Evolutionary conservation across 2,113 vertebrate genomes (phyloP).

Genomic region (Todiramphus chloris): DNA sequence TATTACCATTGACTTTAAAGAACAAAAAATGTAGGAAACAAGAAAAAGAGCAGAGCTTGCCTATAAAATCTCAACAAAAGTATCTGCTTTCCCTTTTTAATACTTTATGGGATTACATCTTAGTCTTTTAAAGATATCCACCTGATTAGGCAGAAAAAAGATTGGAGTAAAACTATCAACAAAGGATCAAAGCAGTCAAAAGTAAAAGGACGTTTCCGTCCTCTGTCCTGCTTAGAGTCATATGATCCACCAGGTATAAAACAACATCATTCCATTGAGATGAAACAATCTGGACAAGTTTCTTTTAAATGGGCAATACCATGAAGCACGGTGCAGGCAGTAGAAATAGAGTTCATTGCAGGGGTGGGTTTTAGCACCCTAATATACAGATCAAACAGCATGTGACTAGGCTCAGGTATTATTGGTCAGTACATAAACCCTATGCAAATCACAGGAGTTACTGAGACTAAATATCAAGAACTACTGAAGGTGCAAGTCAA

Average conservation of each 20-base stretch:
- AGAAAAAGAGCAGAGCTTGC: background rate
- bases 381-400: background rate
- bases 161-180: background rate
- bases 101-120: background rate
- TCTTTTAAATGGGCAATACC: background rate
- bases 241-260: background rate
- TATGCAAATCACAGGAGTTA: background rate
- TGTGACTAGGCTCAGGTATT: background rate
- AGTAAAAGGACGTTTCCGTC: background rate
- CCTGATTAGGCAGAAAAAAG: background rate
- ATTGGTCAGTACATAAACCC: background rate
- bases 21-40: background rate
- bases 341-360: background rate
- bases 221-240: background rate
- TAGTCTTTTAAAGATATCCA: background rate
- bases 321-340: background rate
- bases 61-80: background rate
- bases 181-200: background rate
- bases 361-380: background rate
- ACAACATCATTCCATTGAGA: background rate
- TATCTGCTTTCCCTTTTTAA: background rate
- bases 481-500: background rate
- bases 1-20: background rate
- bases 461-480: background rate
- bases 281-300: background rate